Evolutionary conservation across 92 coral and sea anemone genomes (phyloP).

Genomic region (Epizoanthus stellaris): DNA sequence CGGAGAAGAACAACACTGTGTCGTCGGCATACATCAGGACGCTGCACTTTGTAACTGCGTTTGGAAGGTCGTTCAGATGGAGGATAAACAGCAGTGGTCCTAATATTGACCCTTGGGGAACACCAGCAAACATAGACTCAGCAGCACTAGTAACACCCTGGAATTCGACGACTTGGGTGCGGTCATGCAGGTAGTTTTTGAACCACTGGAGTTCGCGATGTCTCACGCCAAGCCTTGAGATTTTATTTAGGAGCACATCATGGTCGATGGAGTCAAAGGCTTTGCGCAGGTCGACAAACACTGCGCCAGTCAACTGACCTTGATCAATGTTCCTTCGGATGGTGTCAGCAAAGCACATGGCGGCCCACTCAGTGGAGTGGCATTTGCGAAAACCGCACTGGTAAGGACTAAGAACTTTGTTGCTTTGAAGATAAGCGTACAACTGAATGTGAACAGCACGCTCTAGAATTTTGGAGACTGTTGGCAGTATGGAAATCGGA

Average conservation of each 20-base stretch:
- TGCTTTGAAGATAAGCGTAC: neutral
- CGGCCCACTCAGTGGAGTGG: slow-evolving; percentile 29
- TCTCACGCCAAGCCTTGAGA: slow-evolving; percentile 11
- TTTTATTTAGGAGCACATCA: no score
- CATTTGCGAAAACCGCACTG: slow-evolving; percentile 16
- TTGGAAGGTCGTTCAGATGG: slow-evolving; percentile 51
- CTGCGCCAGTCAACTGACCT: neutral
- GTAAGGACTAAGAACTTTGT: neutral
- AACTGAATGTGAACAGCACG: neutral
- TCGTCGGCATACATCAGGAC: slow-evolving; percentile 57
- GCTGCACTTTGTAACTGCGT: slow-evolving; percentile 52
- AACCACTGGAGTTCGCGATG: slow-evolving; percentile 14
- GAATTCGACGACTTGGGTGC: slow-evolving; percentile 25
- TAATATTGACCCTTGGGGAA: neutral
- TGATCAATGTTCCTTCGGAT: slow-evolving; percentile 25
- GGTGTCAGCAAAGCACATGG: slow-evolving; percentile 28
- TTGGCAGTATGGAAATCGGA: no score
- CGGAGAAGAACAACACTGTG: slow-evolving; percentile 51
- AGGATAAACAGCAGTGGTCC: slow-evolving; percentile 1
- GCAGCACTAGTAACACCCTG: slow-evolving; percentile 35
- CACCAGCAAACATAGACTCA: slow-evolving; percentile 1
- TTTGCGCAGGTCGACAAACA: no score
- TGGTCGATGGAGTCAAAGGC: no score
- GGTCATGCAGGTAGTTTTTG: slow-evolving; percentile 19
- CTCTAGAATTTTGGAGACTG: no score